phyloP scores from a whole-genome alignment of 2,888 invertebrate genomes.

The Mongoloraphidia duomilia region DNA sequence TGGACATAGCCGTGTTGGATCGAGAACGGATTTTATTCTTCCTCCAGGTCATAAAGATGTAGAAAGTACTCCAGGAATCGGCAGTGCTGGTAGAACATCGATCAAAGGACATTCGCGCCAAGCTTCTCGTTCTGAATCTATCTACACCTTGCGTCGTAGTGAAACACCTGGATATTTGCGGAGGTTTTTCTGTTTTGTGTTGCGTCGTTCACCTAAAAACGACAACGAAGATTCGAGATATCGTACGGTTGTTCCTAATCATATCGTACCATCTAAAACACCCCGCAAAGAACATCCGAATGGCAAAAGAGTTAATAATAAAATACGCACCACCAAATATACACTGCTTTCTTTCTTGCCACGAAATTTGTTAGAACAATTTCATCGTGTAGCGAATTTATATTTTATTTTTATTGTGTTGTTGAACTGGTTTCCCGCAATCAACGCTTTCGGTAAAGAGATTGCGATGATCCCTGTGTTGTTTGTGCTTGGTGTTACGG shows the following conservation, averaged over 20 bases:
- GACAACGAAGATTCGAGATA: constrained; percentile 32
- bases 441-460: constrained; percentile 91
- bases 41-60: constrained; percentile 74
- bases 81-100: constrained; percentile 34
- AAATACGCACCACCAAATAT: constrained; percentile 90
- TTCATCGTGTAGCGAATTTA: constrained; percentile 92
- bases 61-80: constrained; percentile 20
- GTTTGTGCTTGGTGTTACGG: constrained; percentile 88
- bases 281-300: constrained; percentile 72
- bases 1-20: constrained; percentile 68
- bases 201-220: constrained; percentile 43
- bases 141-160: constrained; percentile 69
- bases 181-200: constrained; percentile 44
- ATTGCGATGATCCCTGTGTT: constrained; percentile 89
- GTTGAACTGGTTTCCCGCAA: constrained; percentile 89
- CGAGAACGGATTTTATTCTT: constrained; percentile 78
- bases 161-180: constrained; percentile 60
- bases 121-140: constrained; percentile 77
- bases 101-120: constrained; percentile 64
- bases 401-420: constrained; percentile 95
- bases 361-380: constrained; percentile 92
- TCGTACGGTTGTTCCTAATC: constrained; percentile 69
- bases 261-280: constrained; percentile 67
- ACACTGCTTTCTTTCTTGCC: constrained; percentile 87
- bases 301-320: constrained; percentile 65